Evolutionary conservation across 2,113 vertebrate species (phyloP), one percentile per base, ranked within the genome.

Genomic region (Bujurquina vittata): DNA sequence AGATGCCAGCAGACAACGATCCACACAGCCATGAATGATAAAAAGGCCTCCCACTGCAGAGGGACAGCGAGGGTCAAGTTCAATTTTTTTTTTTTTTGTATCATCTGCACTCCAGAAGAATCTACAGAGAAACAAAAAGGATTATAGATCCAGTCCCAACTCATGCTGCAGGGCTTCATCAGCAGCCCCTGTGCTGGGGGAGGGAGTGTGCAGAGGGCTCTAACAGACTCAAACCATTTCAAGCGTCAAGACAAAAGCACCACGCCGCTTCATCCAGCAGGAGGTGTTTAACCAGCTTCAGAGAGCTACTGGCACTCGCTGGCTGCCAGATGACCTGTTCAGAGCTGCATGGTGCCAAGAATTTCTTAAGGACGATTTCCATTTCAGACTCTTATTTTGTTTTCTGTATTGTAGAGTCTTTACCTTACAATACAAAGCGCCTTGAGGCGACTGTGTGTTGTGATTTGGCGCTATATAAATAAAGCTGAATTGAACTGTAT

Each of bases 261-360:
- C 81, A 81, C 12, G 3, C 77, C 2, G 49, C 58, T 74, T 82
- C 46, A 61, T 73, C 89, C 90, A 88, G 77, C 74, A 87, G 83
- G 83, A 84, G 82, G 80, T 17, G 82, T 79, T 81, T 87, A 59
- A 91, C 72, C 82, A 77, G 80, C 83, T 85, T 79, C 22, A 54
- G 29, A 26, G 59, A 10, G 79, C 76, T 8, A 18, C 76, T 46
- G 88, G 88, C 72, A 89, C 57, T 74, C 67, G 0, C 6, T 72
- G 67, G 26, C 67, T 72, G 67, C 67, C 67, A 54, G 46, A 72
- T 62, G 83, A 80, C 80, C 88, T 31, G 76, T 60, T 40, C 56
- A 76, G 20, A 0, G 10, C 77, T 77, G 76, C 17, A 26, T 74
- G 72, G 33, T 73, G 75, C 35, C 63, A 83, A 49, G 37, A 73